Evolutionary conservation across 1,140 invertebrate species (phyloP).

Genomic region (Sarcophaga bullata): DNA sequence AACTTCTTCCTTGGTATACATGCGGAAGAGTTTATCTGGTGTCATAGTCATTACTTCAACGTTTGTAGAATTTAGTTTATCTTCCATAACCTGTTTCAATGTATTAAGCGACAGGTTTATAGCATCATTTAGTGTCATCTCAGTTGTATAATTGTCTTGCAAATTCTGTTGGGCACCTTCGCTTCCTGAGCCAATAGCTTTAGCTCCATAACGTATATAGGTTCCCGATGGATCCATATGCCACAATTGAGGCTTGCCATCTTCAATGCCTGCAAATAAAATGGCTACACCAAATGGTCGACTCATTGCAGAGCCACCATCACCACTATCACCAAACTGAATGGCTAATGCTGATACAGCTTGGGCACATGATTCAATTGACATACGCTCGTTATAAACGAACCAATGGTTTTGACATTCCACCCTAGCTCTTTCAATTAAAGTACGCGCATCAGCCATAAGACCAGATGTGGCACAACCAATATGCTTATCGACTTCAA

Average conservation of each 20-base stretch:
- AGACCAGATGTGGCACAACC: conserved; percentile 97
- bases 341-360: conserved; percentile 98
- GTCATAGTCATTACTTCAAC: conserved; percentile 98
- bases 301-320: conserved; percentile 96
- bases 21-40: conserved; percentile 84
- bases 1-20: conserved; percentile 90
- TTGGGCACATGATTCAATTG: conserved; percentile 96
- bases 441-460: conserved; percentile 95
- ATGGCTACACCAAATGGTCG: conserved; percentile 98
- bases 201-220: conserved; percentile 97
- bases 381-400: conserved; percentile 96
- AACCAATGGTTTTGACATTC: conserved; percentile 99
- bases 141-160: conserved; percentile 78
- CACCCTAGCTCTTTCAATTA: conserved; percentile 93
- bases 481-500: conserved; percentile 95
- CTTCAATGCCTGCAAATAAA: conserved; percentile 87
- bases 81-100: conserved; percentile 99
- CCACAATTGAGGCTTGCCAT: conserved; percentile 87
- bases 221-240: conserved; percentile 99
- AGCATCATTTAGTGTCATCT: conserved; percentile 96
- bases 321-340: conserved; percentile 96
- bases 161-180: conserved; percentile 98
- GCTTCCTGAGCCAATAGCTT: conserved; percentile 98
- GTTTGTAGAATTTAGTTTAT: conserved; percentile 97
- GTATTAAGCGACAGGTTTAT: conserved; percentile 92